phyloP scores from a whole-genome alignment of 53 echinoderm and acorn worm species.

The Actinopyga echinites region DNA sequence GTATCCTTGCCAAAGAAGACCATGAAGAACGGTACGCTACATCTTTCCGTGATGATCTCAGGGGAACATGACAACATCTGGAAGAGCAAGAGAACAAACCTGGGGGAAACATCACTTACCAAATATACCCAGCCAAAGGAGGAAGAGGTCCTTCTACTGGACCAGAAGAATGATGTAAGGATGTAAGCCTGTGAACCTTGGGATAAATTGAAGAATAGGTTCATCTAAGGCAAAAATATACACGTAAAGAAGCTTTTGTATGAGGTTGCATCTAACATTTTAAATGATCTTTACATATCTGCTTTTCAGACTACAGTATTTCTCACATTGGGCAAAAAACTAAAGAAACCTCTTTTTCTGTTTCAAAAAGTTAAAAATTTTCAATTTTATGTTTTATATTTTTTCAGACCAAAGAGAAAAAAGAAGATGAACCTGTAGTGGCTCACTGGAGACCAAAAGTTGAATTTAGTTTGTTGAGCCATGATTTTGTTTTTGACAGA shows the following conservation, averaged over 20 bases:
- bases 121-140: slow-evolving; percentile 69
- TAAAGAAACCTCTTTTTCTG: too few species aligned
- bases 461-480: slow-evolving; percentile 61
- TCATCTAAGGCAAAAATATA: too few species aligned
- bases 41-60: slow-evolving; percentile 64
- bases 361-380: too few species aligned
- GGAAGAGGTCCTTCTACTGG: slow-evolving; percentile 75
- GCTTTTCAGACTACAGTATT: too few species aligned
- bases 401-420: slow-evolving; percentile 3
- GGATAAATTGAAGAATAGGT: too few species aligned
- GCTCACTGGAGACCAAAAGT: slow-evolving; percentile 81
- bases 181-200: too few species aligned
- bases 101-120: slow-evolving; percentile 63
- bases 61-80: slow-evolving; percentile 49
- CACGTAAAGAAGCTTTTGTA: too few species aligned
- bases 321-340: too few species aligned
- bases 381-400: neutral
- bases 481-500: slow-evolving; percentile 63
- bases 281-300: too few species aligned
- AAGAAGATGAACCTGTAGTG: neutral
- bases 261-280: too few species aligned
- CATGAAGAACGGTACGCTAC: slow-evolving; percentile 71
- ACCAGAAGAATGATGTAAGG: slow-evolving; percentile 30
- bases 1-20: slow-evolving; percentile 81
- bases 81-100: slow-evolving; percentile 23